Conservation (phyloP, 2,113 vertebrate genomes). For the Mus musculus region DNA sequence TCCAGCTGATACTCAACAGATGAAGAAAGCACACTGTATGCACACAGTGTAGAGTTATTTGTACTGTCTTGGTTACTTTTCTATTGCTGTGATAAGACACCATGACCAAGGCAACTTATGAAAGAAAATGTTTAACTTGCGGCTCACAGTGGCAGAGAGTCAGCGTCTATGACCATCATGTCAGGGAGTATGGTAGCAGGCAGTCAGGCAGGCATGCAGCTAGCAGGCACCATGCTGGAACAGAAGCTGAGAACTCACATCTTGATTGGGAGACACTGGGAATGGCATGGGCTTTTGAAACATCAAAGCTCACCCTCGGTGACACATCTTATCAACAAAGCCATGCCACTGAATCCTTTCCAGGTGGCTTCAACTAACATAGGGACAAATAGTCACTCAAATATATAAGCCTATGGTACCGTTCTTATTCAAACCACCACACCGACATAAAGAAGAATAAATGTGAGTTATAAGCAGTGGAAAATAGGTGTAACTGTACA, state of each 20-base stretch:
- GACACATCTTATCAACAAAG: neutral
- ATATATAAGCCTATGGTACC: neutral
- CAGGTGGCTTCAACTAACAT: neutral
- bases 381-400: neutral
- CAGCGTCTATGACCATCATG: neutral
- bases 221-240: neutral
- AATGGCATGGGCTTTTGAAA: too few species aligned
- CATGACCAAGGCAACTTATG: neutral
- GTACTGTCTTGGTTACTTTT: neutral
- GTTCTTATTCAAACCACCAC: neutral
- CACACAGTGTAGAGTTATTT: neutral
- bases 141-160: neutral
- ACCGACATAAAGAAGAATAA: neutral
- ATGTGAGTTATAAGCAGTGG: neutral
- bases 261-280: neutral
- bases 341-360: neutral
- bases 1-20: too few species aligned
- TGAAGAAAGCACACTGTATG: neutral
- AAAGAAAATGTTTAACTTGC: neutral
- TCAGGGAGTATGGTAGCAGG: neutral
- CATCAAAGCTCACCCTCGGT: neutral
- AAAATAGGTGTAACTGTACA: neutral
- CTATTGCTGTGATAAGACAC: neutral
- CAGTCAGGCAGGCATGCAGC: neutral
- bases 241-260: neutral